Conservation (phyloP, 2,797 vertebrate species). For the Hozukius guyotensis region DNA sequence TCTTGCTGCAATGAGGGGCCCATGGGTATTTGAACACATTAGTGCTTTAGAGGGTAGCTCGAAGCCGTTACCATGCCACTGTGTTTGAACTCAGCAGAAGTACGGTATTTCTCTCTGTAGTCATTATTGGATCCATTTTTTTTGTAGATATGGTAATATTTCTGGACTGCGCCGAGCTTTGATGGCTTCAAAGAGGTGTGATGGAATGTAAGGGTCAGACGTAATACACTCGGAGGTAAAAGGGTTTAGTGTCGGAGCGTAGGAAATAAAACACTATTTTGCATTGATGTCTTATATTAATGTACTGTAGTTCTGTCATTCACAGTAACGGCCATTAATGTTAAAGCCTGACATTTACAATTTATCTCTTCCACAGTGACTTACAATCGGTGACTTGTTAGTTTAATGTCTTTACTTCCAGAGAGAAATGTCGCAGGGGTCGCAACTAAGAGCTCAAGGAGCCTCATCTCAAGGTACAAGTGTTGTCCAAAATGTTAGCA, state of each 20-base stretch:
- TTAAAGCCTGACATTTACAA: neutral
- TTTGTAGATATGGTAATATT: constrained; percentile 40
- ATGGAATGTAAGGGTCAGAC: constrained; percentile 1
- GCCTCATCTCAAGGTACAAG: neutral
- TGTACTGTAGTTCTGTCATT: neutral
- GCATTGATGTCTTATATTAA: constrained; percentile 6
- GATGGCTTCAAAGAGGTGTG: constrained; percentile 49
- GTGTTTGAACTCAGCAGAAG: constrained; percentile 61
- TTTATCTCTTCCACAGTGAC: neutral
- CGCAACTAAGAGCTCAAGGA: neutral
- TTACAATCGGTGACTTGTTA: neutral
- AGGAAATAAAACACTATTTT: constrained; percentile 7
- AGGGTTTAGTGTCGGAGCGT: constrained; percentile 16
- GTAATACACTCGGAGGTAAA: constrained; percentile 20
- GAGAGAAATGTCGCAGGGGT: neutral
- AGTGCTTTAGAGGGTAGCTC: constrained; percentile 43
- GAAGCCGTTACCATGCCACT: constrained; percentile 40
- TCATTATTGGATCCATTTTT: constrained; percentile 41
- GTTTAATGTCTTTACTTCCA: neutral
- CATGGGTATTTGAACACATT: constrained; percentile 60
- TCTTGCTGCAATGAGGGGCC: constrained; percentile 47
- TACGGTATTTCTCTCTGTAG: constrained; percentile 33
- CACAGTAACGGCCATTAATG: neutral
- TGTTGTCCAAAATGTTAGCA: neutral
- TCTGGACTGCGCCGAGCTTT: neutral